Conservation (phyloP, 2,113 vertebrate genomes). For the Lepus timidus region DNA sequence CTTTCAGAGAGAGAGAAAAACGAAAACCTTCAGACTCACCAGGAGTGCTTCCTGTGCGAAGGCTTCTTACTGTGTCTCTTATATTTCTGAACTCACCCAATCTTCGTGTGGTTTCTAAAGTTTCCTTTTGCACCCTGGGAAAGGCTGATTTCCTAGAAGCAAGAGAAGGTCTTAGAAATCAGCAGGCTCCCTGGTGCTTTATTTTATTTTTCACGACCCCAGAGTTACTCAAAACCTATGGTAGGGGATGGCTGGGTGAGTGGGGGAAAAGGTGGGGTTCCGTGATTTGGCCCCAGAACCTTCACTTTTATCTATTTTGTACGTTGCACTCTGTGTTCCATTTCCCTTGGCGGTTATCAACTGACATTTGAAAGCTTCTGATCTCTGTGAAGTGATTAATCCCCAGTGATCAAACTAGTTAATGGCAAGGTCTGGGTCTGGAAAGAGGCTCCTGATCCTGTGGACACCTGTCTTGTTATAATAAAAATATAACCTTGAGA, state of each 20-base stretch:
- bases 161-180: slow-evolving; percentile 3
- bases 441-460: background rate
- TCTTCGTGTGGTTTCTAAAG: slow-evolving; percentile 6
- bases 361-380: slow-evolving; percentile 4
- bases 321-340: background rate
- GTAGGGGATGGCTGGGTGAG: no score
- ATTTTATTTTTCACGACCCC: slow-evolving; percentile 37
- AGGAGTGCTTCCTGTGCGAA: background rate
- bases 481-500: background rate
- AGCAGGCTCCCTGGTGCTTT: background rate
- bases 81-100: background rate
- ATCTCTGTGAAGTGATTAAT: background rate
- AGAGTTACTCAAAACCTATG: background rate
- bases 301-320: background rate
- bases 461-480: background rate
- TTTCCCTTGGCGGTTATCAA: background rate
- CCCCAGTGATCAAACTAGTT: background rate
- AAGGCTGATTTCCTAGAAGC: background rate
- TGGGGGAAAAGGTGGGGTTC: background rate
- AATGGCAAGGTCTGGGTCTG: background rate
- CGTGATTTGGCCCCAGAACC: background rate
- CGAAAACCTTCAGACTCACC: background rate
- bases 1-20: slow-evolving; percentile 19
- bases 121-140: background rate
- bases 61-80: background rate